Evolutionary conservation across 2,113 vertebrate genomes (phyloP), one percentile per base, ranked within the genome.

Genomic region (Neogobius melanostomus): DNA sequence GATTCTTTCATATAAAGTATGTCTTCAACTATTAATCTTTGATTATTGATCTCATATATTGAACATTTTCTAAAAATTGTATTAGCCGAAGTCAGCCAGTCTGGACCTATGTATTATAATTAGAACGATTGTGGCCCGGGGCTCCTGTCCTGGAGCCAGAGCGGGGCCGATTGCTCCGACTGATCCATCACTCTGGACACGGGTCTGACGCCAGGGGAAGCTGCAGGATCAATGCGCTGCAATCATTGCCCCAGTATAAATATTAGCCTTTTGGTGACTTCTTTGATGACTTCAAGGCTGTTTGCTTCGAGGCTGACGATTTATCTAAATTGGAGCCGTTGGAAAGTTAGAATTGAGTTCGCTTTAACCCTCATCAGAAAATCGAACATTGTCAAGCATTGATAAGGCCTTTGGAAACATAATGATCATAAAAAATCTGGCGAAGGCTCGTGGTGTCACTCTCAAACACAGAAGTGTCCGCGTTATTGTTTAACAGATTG

Each of bases 231-330:
- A 91, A 95, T 95, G 88, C 14, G 82, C 89, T 88, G 83, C 85
- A 94, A 93, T 91, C 69, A 93, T 93, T 92, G 87, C 76, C 91
- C 76, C 83, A 91, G 89, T 91, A 89, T 83, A 91, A 92, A 85
- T 91, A 92, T 94, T 94, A 85, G 88, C 91, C 80, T 81, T 83
- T 87, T 72, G 71, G 57, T 73, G 66, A 65, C 82, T 87, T 89
- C 92, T 94, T 91, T 91, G 81, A 87, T 85, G 86, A 90, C 82
- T 87, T 71, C 79, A 80, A 81, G 85, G 77, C 72, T 62, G 81
- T 91, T 89, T 89, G 82, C 75, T 67, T 74, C 8, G 15, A 72
- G 63, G 0, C 63, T 36, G 70, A 72, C 75, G 7, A 1, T 74
- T 84, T 88, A 88, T 90, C 86, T 90, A 85, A 83, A 89, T 87